These are phyloP conservation scores for Stenotaenia linearis DNA, from an alignment of 2,888 invertebrate genomes.

Conservation along the genomic window DNA sequence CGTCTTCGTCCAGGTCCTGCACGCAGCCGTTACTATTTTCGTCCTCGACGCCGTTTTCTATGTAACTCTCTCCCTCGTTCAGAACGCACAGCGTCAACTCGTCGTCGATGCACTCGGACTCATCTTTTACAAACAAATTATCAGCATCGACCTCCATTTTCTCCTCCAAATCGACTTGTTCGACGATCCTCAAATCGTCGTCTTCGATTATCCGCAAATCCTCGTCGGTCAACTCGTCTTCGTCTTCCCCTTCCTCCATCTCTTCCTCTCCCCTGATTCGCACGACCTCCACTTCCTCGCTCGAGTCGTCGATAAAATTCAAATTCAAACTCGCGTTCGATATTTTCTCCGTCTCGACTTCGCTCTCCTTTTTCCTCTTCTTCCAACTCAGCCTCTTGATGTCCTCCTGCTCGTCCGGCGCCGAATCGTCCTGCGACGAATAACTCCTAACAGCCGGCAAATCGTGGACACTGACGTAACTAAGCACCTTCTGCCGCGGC, in stretches of 20 bases:
- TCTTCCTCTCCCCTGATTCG: background rate
- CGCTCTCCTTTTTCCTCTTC: constrained; percentile 39
- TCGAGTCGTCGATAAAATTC: background rate
- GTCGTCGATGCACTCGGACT: background rate
- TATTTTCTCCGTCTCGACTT: background rate
- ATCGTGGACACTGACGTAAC: constrained; percentile 35
- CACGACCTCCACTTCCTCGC: background rate
- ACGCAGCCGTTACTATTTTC: background rate
- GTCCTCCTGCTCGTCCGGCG: constrained; percentile 41
- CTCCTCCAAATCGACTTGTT: background rate
- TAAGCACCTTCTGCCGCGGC: constrained; percentile 29
- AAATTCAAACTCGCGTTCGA: background rate
- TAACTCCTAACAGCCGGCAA: constrained; percentile 44
- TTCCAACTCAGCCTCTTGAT: constrained; percentile 39
- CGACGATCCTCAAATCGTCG: background rate
- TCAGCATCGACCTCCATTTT: background rate
- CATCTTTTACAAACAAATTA: background rate
- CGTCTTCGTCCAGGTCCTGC: constrained; percentile 34
- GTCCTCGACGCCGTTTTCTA: background rate
- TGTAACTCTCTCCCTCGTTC: background rate
- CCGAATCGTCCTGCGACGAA: constrained; percentile 47
- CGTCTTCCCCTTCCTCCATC: background rate
- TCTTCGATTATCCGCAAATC: background rate
- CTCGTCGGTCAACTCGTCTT: background rate
- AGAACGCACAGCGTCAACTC: background rate